Base-by-base conservation (phyloP, 2,113 vertebrate genomes). In the Pelecanus crispus region DNA sequence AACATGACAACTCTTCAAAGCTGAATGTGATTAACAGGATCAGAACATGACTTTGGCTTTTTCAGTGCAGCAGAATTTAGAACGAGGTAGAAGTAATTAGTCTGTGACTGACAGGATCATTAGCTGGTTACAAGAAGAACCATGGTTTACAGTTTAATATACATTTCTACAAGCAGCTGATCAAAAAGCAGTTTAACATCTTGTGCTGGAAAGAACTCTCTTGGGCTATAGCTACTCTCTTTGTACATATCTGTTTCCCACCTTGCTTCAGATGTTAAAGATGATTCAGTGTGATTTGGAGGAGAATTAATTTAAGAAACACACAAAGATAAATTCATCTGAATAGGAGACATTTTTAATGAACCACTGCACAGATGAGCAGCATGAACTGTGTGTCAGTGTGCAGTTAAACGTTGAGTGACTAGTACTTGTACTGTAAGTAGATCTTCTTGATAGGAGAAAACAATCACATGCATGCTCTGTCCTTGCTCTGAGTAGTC, bases 151-250 rank as follows among this genome's bases (percentile, higher is more conserved):
- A 91, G 91, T 70, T 86, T 81, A 94, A 92, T 80, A 65, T 81
- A 77, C 83, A 56, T 86, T 94, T 70, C 86, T 94, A 91, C 65
- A 94, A 94, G 83, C 80, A 82, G 94, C 81, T 93, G 92, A 98
- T 97, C 88, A 96, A 96, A 97, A 77, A 94, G 31, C 59, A 86
- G 89, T 95, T 97, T 95, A 97, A 92, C 83, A 92, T 70, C 88
- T 49, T 75, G 77, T 36, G 58, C 82, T 58, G 89, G 83, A 75
- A 65, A 80, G 70, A 92, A 55, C 25, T 42, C 94, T 94, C 86
- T 44, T 9, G 22, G 77, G 81, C 40, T 89, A 29, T 9, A 81
- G 42, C 52, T 61, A 67, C 65, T 91, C 34, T 62, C 52, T 84
- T 89, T 42, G 15, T n/a, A 79, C 8, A 9, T 53, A 78, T 40